Evolutionary conservation across 2,797 vertebrate genomes (phyloP).

Genomic region (Gastrophryne carolinensis): DNA sequence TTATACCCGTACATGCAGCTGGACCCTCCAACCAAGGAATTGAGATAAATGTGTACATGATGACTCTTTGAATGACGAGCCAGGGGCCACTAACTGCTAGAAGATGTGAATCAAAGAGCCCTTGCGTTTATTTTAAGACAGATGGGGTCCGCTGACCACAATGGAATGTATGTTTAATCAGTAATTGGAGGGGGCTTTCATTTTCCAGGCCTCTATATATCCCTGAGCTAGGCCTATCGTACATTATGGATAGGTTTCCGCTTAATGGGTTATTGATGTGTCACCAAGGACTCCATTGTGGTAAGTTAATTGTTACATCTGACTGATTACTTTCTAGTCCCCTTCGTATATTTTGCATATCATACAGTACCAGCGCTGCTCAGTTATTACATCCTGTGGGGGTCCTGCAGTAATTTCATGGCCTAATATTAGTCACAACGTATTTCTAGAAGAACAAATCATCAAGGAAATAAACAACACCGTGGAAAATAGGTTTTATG

Average conservation of each 20-base stretch:
- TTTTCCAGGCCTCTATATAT: constrained; percentile 17
- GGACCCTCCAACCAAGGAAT: too few relatives aligned
- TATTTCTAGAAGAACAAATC: constrained; percentile 25
- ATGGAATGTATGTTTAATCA: constrained; percentile 49
- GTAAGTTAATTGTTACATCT: constrained; percentile 50
- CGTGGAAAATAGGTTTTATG: constrained; percentile 10
- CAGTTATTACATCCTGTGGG: constrained; percentile 6
- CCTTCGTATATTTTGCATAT: constrained; percentile 12
- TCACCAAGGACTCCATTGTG: constrained; percentile 43
- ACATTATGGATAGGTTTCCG: constrained; percentile 52
- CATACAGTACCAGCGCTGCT: constrained; percentile 17
- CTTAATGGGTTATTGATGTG: constrained; percentile 54
- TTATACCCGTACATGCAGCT: too few relatives aligned
- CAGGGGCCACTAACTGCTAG: constrained; percentile 24
- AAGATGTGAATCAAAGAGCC: constrained; percentile 37
- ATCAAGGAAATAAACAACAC: constrained; percentile 12
- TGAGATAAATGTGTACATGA: too few relatives aligned
- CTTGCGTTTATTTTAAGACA: constrained; percentile 39
- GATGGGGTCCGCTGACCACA: constrained; percentile 40
- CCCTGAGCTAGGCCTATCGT: constrained; percentile 48
- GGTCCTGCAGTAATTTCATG: constrained; percentile 8
- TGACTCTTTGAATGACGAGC: too few relatives aligned
- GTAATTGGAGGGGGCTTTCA: constrained; percentile 28
- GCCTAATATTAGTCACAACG: constrained; percentile 2
- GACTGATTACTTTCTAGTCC: constrained; percentile 45